Percentiles rank a stretch among this genome's conserved stretches.
phyloP scores from a whole-genome alignment of 2,113 vertebrate species.

The Nothocercus julius region DNA sequence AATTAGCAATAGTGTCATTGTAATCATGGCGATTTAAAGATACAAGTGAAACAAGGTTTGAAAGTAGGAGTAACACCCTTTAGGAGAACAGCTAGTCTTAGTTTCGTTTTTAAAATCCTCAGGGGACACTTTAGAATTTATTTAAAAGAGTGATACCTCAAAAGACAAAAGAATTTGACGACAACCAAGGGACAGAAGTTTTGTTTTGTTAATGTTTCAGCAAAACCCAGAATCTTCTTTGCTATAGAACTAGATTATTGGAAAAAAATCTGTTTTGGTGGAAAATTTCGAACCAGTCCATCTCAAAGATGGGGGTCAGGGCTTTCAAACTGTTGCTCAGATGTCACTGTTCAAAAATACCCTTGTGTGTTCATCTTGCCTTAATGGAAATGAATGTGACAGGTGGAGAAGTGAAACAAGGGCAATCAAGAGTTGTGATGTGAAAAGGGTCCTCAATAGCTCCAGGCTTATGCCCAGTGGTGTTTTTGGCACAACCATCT shows the following conservation, averaged over 20 bases:
- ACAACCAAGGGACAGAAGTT: background rate
- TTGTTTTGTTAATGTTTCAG: background rate
- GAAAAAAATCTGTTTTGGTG: background rate
- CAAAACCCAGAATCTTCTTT: background rate
- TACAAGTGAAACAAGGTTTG: background rate
- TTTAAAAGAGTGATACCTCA: background rate
- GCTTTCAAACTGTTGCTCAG: background rate
- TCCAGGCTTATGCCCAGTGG: background rate
- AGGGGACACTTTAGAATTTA: background rate
- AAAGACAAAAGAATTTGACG: background rate
- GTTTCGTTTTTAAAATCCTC: background rate
- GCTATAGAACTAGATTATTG: background rate
- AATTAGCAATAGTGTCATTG: background rate
- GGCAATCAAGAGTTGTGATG: background rate
- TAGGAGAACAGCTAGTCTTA: background rate
- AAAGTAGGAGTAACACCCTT: background rate
- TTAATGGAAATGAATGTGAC: background rate
- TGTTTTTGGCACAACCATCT: background rate
- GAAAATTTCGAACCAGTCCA: background rate
- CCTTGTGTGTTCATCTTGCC: accelerated
- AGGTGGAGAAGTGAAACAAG: background rate
- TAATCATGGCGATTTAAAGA: background rate
- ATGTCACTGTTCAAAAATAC: background rate
- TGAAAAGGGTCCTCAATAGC: background rate
- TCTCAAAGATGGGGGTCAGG: background rate